phyloP scores from a whole-genome alignment of 2,113 vertebrate species.

The Boulengerochromis microlepis region DNA sequence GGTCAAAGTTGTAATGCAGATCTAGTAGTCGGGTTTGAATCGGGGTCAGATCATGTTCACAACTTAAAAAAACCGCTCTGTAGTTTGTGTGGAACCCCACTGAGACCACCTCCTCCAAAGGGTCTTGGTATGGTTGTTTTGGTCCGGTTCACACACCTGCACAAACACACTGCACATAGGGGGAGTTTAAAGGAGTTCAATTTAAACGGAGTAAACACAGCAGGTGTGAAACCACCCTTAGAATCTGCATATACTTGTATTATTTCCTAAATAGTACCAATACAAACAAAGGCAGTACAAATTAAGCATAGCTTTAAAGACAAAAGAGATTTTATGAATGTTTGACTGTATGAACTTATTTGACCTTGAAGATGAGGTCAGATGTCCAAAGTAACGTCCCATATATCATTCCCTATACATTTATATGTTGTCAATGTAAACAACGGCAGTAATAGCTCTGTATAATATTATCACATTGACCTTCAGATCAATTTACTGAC shows the following conservation, averaged over 20 bases:
- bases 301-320: background rate
- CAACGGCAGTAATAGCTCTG: background rate
- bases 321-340: background rate
- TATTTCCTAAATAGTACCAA: background rate
- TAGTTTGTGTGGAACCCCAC: background rate
- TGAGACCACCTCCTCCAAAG: background rate
- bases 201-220: background rate
- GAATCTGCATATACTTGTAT: background rate
- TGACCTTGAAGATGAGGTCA: background rate
- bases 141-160: background rate
- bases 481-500: background rate
- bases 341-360: background rate
- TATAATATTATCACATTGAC: background rate
- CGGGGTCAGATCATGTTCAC: background rate
- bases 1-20: fast-evolving
- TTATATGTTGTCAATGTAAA: background rate
- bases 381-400: background rate
- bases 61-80: background rate
- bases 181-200: background rate
- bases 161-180: background rate
- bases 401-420: background rate
- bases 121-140: background rate
- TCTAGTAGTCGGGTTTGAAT: background rate
- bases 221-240: background rate
- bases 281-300: background rate